Percentiles rank a stretch among this genome's conserved stretches.
These are phyloP conservation scores for Alaudala cheleensis DNA, from an alignment of 2,113 vertebrate species.

Conservation along the genomic window DNA sequence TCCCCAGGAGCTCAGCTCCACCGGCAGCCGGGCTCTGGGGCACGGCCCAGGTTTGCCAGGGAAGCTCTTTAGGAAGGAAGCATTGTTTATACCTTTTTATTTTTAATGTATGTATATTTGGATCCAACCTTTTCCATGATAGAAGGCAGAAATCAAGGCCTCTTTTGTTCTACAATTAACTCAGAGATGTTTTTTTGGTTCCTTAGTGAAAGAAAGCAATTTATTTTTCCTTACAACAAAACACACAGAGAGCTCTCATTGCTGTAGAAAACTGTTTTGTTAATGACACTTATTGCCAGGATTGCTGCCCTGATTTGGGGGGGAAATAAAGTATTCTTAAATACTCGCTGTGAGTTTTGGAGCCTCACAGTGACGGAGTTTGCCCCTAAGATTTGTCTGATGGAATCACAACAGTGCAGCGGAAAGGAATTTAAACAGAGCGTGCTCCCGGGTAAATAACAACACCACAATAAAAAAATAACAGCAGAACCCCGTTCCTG, in stretches of 20 bases:
- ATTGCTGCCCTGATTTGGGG: background rate
- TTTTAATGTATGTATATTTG: constrained; percentile 11
- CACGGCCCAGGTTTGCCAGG: background rate
- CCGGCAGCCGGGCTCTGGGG: background rate
- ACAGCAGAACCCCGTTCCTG: background rate
- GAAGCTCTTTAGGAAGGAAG: constrained; percentile 39
- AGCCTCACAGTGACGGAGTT: background rate
- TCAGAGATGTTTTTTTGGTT: background rate
- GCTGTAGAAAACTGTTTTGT: background rate
- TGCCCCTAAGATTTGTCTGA: background rate
- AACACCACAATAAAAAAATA: background rate
- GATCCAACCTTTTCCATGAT: background rate
- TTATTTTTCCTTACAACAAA: background rate
- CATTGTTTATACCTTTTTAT: constrained; percentile 23
- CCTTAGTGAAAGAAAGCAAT: background rate
- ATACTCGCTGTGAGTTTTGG: background rate
- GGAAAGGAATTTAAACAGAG: background rate
- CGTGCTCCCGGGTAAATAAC: background rate
- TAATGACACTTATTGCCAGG: background rate
- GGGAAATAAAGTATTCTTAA: background rate
- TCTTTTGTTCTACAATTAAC: constrained; percentile 15
- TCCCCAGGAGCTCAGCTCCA: background rate
- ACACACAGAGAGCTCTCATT: background rate
- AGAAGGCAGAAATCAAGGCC: background rate
- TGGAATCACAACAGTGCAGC: background rate